Evolutionary conservation across 2,797 vertebrate genomes (phyloP), one percentile per base, ranked within the genome.

Genomic region (Tenualosa thibaudeaui): DNA sequence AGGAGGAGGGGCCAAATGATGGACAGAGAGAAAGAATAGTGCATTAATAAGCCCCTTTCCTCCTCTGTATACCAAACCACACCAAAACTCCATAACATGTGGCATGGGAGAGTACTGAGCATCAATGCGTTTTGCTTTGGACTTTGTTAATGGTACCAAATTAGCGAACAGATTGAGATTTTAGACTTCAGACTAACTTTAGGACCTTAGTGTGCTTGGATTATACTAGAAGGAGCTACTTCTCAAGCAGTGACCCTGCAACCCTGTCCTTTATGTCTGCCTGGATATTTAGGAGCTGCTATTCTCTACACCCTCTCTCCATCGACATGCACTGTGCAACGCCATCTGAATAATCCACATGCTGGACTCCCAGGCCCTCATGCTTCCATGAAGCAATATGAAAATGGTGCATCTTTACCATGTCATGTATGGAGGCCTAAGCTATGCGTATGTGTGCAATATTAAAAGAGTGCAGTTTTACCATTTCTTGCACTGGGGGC

Each of bases 1-100:
- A 82, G 19, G 40, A 82, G 54, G 46, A 40, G 54, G 50, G 50
- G 62, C 43, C 19, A 75, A 75, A 75, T 75, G 68, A 75, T 75
- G 68, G 68, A 75, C 17, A 19, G 56, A 58, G 68, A 17, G 31
- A 40, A 13, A 75, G 68, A 75, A 75, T 12, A 13, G 3, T 5
- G 17, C 56, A n/a, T 58, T 58, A 58, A 58, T 58, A n/a, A 19
- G 22, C 56, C 19, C 22, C 56, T 58, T 58, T 19, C 19, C 19
- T 22, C 17, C 19, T 58, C 56, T n/a, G 56, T 22, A n/a, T n/a
- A 22, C 19, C 56, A 22, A n/a, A n/a, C 3, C 17, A 19, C 5
- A 19, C 19, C 19, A 22, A 58, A 58, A 3, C 15, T n/a, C 56
- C 56, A 58, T 58, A 19, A 58, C 19, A 58, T 19, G 17, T 19